Evolutionary conservation across 2,113 vertebrate genomes (phyloP).

Genomic region (Camelus dromedarius): DNA sequence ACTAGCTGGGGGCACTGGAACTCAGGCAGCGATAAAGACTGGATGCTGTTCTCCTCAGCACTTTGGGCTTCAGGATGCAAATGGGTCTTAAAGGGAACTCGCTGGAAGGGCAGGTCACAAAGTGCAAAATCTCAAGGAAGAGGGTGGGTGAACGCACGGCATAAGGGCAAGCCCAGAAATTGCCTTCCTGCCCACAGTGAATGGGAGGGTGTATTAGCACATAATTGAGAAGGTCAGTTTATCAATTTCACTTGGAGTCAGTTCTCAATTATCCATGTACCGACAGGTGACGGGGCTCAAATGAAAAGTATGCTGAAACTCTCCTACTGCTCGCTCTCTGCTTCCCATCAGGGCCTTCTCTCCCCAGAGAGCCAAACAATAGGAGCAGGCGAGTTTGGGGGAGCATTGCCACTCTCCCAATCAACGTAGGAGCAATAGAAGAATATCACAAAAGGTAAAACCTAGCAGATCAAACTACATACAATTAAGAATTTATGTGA

Average conservation of each 20-base stretch:
- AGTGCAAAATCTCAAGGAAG: not conserved
- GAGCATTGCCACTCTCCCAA: not conserved
- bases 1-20: constrained; percentile 53
- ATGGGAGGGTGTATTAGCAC: not conserved
- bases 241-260: constrained; percentile 38
- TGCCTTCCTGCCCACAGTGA: constrained; percentile 40
- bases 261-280: constrained; percentile 58
- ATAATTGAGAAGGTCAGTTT: constrained; percentile 57
- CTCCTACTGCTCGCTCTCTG: not conserved
- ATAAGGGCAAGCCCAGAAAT: not conserved
- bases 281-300: constrained; percentile 26
- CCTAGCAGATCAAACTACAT: not conserved
- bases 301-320: not conserved
- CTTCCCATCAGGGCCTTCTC: not conserved
- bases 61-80: not conserved
- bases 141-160: not conserved
- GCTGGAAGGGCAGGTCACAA: not conserved
- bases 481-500: not conserved
- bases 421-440: not conserved
- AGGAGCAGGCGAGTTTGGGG: not conserved
- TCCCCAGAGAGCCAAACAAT: not conserved
- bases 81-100: constrained; percentile 37
- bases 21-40: constrained; percentile 62
- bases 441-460: not conserved
- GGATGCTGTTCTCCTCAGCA: not conserved